phyloP scores from a whole-genome alignment of 2,888 invertebrate species.

The Strigamia crassipes region DNA sequence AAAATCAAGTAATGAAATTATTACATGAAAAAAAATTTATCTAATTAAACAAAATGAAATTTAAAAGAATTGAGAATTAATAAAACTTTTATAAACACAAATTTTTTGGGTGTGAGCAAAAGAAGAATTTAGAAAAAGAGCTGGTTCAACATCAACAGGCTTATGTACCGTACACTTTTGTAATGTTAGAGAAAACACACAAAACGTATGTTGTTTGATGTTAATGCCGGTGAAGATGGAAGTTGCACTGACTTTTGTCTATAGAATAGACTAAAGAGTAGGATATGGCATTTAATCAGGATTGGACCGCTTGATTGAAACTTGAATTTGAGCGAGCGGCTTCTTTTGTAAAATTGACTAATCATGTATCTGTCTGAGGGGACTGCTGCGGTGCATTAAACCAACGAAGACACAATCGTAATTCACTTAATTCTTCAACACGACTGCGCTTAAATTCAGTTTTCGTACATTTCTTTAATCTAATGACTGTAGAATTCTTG shows the following conservation, averaged over 20 bases:
- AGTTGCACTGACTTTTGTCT: neutral
- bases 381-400: constrained; percentile 18
- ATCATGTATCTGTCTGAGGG: constrained; percentile 4
- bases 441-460: neutral
- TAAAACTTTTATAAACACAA: too few species aligned
- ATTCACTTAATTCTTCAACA: constrained; percentile 22
- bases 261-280: neutral
- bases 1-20: too few species aligned
- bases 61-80: too few species aligned
- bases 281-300: neutral
- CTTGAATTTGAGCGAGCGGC: neutral
- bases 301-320: neutral
- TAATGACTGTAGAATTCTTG: neutral
- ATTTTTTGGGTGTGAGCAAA: too few species aligned
- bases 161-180: too few species aligned
- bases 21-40: too few species aligned
- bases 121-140: too few species aligned
- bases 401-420: neutral
- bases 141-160: too few species aligned
- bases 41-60: too few species aligned
- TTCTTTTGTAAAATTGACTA: constrained; percentile 32
- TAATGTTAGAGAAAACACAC: too few species aligned
- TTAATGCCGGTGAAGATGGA: too few species aligned
- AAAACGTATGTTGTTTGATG: too few species aligned
- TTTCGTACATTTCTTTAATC: neutral